Evolutionary conservation across 2,797 vertebrate genomes (phyloP).

Genomic region (Australoheros facetus): DNA sequence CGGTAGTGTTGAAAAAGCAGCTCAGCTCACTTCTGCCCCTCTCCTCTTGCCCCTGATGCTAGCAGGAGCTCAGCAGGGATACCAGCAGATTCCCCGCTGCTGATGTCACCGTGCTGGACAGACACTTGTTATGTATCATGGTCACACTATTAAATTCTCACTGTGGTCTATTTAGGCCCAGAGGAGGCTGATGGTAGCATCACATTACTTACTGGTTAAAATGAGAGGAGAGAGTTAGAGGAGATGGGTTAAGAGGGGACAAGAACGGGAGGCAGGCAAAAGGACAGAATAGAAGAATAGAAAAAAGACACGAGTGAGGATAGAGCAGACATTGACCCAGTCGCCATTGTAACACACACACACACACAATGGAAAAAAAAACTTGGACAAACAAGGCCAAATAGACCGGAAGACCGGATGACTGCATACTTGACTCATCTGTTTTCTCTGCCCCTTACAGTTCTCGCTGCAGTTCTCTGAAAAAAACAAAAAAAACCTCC

Average conservation of each 20-base stretch:
- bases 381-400: constrained; percentile 53
- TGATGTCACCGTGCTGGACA: constrained; percentile 82
- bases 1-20: constrained; percentile 40
- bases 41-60: constrained; percentile 41
- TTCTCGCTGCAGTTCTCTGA: constrained; percentile 57
- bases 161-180: constrained; percentile 81
- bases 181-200: constrained; percentile 73
- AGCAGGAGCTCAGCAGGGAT: constrained; percentile 64
- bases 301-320: neutral
- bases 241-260: constrained; percentile 12
- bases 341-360: constrained; percentile 10
- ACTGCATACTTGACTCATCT: constrained; percentile 82
- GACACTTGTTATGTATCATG: constrained; percentile 85
- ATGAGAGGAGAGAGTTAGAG: constrained; percentile 48
- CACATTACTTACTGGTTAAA: constrained; percentile 73
- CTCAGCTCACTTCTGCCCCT: constrained; percentile 19
- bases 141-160: constrained; percentile 86
- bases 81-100: constrained; percentile 79
- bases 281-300: constrained; percentile 1
- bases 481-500: constrained; percentile 18
- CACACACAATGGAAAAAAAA: constrained; percentile 4
- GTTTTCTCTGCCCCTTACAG: constrained; percentile 75
- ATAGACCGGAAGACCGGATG: constrained; percentile 73
- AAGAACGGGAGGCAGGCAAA: constrained; percentile 1
- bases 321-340: constrained; percentile 1